A percentile compares a stretch with the other conserved stretches of the same genome.
phyloP scores from a whole-genome alignment of 2,888 invertebrate species.

The Octonoba sinensis region DNA sequence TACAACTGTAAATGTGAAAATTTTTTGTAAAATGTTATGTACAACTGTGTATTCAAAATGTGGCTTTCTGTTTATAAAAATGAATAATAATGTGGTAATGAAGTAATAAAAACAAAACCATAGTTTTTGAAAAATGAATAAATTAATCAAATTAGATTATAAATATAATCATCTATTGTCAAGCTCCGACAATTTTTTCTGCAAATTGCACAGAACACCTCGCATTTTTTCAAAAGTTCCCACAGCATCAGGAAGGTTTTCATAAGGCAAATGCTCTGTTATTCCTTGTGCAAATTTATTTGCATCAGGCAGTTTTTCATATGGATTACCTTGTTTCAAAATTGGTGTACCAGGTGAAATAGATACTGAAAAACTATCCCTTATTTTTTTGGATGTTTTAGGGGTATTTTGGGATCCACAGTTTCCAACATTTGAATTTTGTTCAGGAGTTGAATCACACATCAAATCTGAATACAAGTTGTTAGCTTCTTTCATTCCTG shows the following conservation, averaged over 20 bases:
- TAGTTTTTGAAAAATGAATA: neutral
- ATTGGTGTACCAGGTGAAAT: slow-evolving; percentile 57
- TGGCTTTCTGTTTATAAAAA: neutral
- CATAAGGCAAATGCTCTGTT: slow-evolving; percentile 89
- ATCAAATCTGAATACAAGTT: neutral
- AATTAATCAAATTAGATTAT: neutral
- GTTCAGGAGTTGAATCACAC: neutral
- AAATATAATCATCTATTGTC: too few species aligned
- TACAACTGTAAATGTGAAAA: too few species aligned
- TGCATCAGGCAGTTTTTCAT: slow-evolving; percentile 77
- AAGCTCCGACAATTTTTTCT: slow-evolving; percentile 56
- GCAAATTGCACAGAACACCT: slow-evolving; percentile 73
- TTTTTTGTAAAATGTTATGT: neutral
- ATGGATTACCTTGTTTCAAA: slow-evolving; percentile 61
- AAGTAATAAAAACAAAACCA: too few species aligned
- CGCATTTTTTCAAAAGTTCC: slow-evolving; percentile 90
- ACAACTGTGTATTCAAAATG: neutral
- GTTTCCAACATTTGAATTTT: too few species aligned
- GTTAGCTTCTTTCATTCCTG: neutral
- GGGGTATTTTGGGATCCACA: neutral
- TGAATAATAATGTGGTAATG: neutral
- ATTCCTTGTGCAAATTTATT: slow-evolving; percentile 87
- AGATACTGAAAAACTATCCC: slow-evolving; percentile 44
- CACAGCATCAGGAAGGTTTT: slow-evolving; percentile 89
- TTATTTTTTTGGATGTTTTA: neutral